A percentile compares a stretch with the other conserved stretches of the same genome.
Conservation (phyloP, 2,113 vertebrate species). For the Chaetura pelagica region DNA sequence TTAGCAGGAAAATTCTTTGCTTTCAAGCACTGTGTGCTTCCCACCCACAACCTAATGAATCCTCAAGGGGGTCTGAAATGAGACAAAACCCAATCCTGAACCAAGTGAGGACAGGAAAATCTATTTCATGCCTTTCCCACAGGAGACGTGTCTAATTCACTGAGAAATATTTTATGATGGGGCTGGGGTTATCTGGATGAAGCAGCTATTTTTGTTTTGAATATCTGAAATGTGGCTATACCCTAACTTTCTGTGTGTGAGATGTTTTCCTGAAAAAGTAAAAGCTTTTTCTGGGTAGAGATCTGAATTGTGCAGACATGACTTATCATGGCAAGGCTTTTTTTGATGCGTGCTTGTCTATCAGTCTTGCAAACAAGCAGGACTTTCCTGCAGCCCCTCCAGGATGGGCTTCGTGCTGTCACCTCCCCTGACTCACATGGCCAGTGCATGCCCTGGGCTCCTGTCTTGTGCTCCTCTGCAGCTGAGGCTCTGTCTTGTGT, state of each 20-base stretch:
- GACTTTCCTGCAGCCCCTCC: not conserved
- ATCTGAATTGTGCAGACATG: rapidly evolving
- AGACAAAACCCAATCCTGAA: constrained; percentile 10
- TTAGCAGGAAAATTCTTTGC: constrained; percentile 5
- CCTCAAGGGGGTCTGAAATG: constrained; percentile 17
- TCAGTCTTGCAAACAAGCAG: not conserved
- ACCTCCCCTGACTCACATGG: rapidly evolving
- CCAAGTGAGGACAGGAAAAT: not conserved
- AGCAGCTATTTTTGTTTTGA: not conserved
- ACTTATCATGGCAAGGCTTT: not conserved
- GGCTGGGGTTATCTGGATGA: not conserved
- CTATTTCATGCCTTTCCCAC: constrained; percentile 11
- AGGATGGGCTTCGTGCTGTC: rapidly evolving
- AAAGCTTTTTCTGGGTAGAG: not conserved
- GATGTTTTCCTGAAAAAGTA: not conserved
- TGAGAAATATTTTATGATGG: not conserved
- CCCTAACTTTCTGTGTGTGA: not conserved
- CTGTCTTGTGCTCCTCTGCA: rapidly evolving
- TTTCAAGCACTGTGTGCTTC: not conserved
- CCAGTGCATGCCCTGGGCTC: rapidly evolving
- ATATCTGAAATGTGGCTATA: not conserved
- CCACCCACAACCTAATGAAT: constrained; percentile 6
- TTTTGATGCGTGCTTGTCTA: rapidly evolving
- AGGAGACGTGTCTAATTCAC: not conserved
- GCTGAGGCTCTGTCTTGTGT: rapidly evolving